Evolutionary conservation across 2,888 invertebrate genomes (phyloP).

Genomic region (Nephrotoma appendiculata): DNA sequence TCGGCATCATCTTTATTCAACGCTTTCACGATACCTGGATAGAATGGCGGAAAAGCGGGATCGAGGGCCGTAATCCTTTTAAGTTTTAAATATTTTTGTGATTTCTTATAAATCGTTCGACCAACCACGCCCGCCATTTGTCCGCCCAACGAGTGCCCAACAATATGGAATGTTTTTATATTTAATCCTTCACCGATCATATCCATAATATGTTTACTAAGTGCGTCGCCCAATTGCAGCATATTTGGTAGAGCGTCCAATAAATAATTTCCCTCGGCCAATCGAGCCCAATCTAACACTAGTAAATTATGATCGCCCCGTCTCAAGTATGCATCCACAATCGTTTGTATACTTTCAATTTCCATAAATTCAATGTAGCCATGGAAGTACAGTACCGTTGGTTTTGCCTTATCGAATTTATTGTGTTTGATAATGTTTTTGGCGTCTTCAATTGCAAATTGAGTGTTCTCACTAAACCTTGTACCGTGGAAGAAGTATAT

Average conservation of each 20-base stretch:
- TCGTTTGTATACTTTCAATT: slow-evolving; percentile 40
- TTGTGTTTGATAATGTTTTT: not conserved
- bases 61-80: slow-evolving; percentile 15
- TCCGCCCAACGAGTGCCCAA: slow-evolving; percentile 30
- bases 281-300: slow-evolving; percentile 27
- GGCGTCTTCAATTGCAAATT: not conserved
- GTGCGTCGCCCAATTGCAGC: slow-evolving; percentile 10
- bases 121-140: slow-evolving; percentile 28
- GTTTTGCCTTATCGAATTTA: slow-evolving; percentile 27
- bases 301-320: slow-evolving; percentile 26
- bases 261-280: slow-evolving; percentile 30
- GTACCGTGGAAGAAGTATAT: slow-evolving; percentile 9
- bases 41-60: slow-evolving; percentile 16
- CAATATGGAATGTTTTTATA: slow-evolving; percentile 24
- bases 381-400: slow-evolving; percentile 42
- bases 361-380: slow-evolving; percentile 43
- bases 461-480: not conserved
- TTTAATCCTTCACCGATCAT: slow-evolving; percentile 26
- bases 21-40: slow-evolving; percentile 8
- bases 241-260: slow-evolving; percentile 29
- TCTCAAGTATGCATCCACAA: slow-evolving; percentile 27
- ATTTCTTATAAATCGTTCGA: slow-evolving; percentile 19
- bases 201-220: slow-evolving; percentile 18
- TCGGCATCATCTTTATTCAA: slow-evolving; percentile 30
- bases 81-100: slow-evolving; percentile 16